These are phyloP conservation scores for Sipunculus nudus DNA, from an alignment of 2,888 invertebrate species.

Conservation along the genomic window DNA sequence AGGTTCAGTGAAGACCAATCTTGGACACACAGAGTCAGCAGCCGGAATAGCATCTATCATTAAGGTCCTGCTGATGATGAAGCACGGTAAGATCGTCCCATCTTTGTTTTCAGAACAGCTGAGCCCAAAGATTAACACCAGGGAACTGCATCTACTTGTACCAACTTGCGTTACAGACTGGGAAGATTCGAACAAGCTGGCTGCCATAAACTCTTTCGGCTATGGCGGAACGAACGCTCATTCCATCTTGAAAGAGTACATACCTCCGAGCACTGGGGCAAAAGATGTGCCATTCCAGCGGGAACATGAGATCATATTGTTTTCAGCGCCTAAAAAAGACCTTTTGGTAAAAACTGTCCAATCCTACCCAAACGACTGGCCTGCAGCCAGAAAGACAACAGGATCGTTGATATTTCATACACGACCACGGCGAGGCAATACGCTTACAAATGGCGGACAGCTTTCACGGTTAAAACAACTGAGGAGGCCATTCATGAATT, in stretches of 20 bases:
- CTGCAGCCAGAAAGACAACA: no score
- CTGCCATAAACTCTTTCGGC: constrained; percentile 50
- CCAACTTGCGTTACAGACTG: constrained; percentile 27
- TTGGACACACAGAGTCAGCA: constrained; percentile 50
- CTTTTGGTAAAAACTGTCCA: no score
- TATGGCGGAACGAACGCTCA: constrained; percentile 55
- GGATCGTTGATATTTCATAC: no score
- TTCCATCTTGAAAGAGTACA: constrained; percentile 38
- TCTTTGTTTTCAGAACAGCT: constrained; percentile 42
- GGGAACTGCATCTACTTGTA: constrained; percentile 38
- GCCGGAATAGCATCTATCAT: constrained; percentile 49
- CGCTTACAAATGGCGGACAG: no score
- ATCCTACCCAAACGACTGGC: no score
- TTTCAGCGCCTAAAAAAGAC: no score
- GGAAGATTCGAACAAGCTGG: constrained; percentile 23
- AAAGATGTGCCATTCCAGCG: no score
- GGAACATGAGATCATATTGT: no score
- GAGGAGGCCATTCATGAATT: no score
- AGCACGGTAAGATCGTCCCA: constrained; percentile 44
- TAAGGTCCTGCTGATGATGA: constrained; percentile 51
- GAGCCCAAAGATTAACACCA: constrained; percentile 45
- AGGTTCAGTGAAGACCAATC: constrained; percentile 53
- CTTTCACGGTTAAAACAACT: no score
- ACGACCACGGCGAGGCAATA: no score
- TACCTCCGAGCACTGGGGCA: no score